Evolutionary conservation across 2,888 invertebrate species (phyloP).

Genomic region (Diadromus collaris): DNA sequence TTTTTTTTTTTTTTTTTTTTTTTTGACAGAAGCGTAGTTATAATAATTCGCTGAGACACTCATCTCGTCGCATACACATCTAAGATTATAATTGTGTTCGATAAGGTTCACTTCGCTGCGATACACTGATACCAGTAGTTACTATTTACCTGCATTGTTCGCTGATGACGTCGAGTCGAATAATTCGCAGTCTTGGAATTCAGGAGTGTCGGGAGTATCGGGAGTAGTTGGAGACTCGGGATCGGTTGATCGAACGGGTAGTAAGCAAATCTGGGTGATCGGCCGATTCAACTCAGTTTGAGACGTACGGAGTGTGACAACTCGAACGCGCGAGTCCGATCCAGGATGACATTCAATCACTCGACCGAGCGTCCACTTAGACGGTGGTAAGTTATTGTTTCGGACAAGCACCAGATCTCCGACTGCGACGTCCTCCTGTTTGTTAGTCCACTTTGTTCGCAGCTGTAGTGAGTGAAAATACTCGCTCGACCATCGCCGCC

Average conservation of each 20-base stretch:
- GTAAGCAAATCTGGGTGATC: constrained; percentile 17
- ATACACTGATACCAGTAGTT: not conserved
- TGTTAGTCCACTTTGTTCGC: not conserved
- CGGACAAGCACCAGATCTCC: constrained; percentile 2
- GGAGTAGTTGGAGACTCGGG: not conserved
- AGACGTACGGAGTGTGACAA: not conserved
- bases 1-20: too few species aligned
- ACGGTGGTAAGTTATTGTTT: constrained; percentile 2
- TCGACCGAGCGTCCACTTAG: constrained; percentile 31
- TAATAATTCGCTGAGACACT: too few species aligned
- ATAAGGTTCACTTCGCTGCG: not conserved
- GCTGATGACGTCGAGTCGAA: not conserved
- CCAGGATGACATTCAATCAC: constrained; percentile 11
- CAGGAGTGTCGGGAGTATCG: not conserved
- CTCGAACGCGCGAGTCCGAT: constrained; percentile 6
- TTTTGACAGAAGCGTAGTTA: too few species aligned
- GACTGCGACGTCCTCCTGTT: not conserved
- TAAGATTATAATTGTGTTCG: too few species aligned
- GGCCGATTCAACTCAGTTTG: constrained; percentile 11
- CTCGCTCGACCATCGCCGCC: not conserved
- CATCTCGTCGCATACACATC: too few species aligned
- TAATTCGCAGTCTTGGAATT: not conserved
- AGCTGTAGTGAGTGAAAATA: not conserved
- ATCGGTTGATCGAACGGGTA: not conserved
- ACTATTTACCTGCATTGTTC: not conserved